Percentiles rank a stretch among this genome's conserved stretches.
Conservation (phyloP, 1,140 invertebrate species). For the Daktulosphaira vitifoliae region DNA sequence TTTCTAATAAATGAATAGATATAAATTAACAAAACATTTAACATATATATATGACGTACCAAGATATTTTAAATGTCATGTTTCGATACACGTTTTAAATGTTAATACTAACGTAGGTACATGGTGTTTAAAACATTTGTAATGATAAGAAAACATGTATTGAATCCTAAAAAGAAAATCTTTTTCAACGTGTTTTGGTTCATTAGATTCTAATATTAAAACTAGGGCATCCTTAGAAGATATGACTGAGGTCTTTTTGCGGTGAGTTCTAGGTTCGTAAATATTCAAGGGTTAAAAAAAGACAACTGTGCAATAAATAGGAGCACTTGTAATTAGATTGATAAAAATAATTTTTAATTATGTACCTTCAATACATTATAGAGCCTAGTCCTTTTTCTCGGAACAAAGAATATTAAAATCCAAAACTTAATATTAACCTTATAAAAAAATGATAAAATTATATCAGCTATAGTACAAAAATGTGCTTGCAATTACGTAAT, state of each 20-base stretch:
- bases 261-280: neutral
- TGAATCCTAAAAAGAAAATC: no score
- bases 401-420: no score
- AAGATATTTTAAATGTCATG: no score
- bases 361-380: no score
- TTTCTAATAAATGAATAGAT: no score
- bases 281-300: neutral
- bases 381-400: no score
- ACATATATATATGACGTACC: no score
- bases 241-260: neutral
- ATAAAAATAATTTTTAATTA: no score
- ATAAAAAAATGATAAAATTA: neutral
- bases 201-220: conserved; percentile 2
- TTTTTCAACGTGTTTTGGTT: conserved; percentile 15
- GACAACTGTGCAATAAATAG: conserved; percentile 17
- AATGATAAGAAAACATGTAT: neutral
- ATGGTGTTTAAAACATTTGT: no score
- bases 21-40: no score
- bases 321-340: conserved; percentile 14
- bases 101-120: no score
- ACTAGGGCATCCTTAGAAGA: conserved; percentile 5
- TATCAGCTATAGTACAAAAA: neutral
- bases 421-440: neutral
- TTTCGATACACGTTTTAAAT: no score
- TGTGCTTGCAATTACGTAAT: neutral